Base-by-base conservation (phyloP, 1,140 invertebrate genomes). In the Caenorhabditis latens region DNA sequence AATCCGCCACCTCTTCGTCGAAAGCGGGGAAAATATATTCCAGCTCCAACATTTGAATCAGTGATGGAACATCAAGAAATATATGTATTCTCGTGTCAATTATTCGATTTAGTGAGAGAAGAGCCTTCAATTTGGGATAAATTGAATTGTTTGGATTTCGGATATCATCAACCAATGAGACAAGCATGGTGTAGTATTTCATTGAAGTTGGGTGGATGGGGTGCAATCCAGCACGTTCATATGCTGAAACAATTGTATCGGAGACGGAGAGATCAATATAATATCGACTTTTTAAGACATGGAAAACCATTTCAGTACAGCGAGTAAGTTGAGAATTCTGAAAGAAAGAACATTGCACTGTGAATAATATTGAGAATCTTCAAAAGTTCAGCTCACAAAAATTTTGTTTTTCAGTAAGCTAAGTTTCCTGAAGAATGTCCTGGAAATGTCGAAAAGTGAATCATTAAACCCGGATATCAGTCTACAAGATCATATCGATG, bases 201-300 rank as follows among this genome's bases (percentile, higher is more conserved):
- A 14, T 53, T 79, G 71, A 79, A 79, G n/a, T n/a, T 79, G 2
- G 71, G 71, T n/a, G 71, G 71, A 21, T 79, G 71, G 71, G 71
- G 71, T 21, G 21, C 71, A 4, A 79, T 79, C 5, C 71, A 48
- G 40, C 71, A 79, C 24, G 71, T 79, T 4, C 71, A 79, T 32
- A 79, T 79, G 71, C n/a, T 79, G 46, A 79, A 79, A 50, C 71
- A 79, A n/a, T 50, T 79, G 46, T 79, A 79, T 42, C 32, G 71
- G 24, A 53, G 46, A 50, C 13, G 40, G 9, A 13, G 71, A 4
- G 71, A 79, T 50, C 46, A 43, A n/a, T 79, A 79, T 50, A 79
- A 79, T 79, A 16, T 43, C 4, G 40, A 79, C 19, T 14, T 53
- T 79, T 50, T 79, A 46, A 48, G 71, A 50, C 8, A 3, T 6